phyloP scores from a whole-genome alignment of 2,113 vertebrate genomes.

The Micronycteris hirsuta region DNA sequence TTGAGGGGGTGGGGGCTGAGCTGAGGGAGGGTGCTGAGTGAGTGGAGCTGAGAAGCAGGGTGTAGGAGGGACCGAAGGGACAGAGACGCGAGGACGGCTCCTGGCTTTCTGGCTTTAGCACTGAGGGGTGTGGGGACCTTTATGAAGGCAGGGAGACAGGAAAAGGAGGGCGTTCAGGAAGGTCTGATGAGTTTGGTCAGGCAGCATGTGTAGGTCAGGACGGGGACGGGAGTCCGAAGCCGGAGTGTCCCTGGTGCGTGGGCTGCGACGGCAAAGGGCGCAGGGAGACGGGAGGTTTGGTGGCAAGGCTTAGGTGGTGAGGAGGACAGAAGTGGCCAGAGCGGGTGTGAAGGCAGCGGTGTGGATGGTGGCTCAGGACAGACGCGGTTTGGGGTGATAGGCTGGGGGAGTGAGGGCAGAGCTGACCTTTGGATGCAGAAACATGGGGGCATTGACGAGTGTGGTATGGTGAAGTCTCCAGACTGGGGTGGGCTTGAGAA shows the following conservation, averaged over 20 bases:
- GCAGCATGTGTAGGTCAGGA: neutral
- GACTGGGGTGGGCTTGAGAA: neutral
- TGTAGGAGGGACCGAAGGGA: neutral
- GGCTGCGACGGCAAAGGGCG: neutral
- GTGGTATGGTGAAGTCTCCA: neutral
- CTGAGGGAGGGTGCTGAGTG: too few relatives aligned
- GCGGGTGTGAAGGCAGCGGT: neutral
- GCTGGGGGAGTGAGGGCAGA: neutral
- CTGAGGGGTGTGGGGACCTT: neutral
- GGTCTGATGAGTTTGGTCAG: neutral
- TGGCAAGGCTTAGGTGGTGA: neutral
- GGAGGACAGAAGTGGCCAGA: neutral
- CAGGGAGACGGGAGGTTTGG: neutral
- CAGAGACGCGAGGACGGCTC: neutral
- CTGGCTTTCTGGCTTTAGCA: neutral
- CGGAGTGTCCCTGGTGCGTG: neutral
- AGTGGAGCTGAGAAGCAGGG: neutral
- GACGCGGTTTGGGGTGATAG: neutral
- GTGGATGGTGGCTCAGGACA: neutral
- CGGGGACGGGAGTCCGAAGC: neutral
- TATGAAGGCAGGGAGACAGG: neutral
- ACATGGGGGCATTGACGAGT: fast-evolving
- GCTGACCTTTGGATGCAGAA: neutral
- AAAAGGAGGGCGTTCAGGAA: neutral
- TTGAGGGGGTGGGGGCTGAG: neutral